Base-by-base conservation (phyloP, 2,888 invertebrate species). In the Caenorhabditis angaria region DNA sequence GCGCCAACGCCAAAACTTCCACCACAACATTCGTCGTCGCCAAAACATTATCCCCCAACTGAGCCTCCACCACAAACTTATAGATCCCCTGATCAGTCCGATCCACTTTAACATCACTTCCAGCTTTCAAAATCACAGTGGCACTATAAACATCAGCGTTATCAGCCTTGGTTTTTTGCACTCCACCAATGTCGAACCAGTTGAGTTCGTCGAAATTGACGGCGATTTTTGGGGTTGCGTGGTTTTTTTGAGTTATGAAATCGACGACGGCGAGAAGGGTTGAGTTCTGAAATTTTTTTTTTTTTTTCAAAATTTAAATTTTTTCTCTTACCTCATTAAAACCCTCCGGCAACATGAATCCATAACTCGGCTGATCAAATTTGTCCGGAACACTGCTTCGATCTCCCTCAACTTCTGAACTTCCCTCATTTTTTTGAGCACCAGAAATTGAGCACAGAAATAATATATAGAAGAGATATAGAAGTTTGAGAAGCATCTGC, bases 291-390 rank as follows among this genome's bases (percentile, higher is more conserved):
- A 77, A n/a, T 56, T 28, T 28, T 56, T 20, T 20, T 56, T 29
- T 8, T 56, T 28, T 28, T 29, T 28, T 28, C 22, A n/a, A 28
- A 25, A n/a, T 14, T n/a, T 14, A 27, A 55, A 28, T 28, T 27
- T 28, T 28, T 28, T 4, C n/a, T n/a, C n/a, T n/a, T n/a, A 77
- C 75, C 67, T 77, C 64, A 18, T 60, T 47, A 55, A 51, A 58
- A 6, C 82, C 83, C 27, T 81, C 83, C 0, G 82, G 80, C n/a
- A 83, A 63, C 82, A 83, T 81, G 50, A 83, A 79, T 35, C 82
- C 83, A 60, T 80, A 83, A 24, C 60, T 64, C 0, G 68, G 61
- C 22, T 75, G 77, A 58, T 83, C 83, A 54, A 83, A 83, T 58
- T 80, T 68, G 54, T 67, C 64, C 0, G 73, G 73, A 20, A 73